Percentiles rank a stretch among this genome's conserved stretches.
Evolutionary conservation across 2,888 invertebrate species (phyloP).

Genomic region (Andrena chrysosceles): DNA sequence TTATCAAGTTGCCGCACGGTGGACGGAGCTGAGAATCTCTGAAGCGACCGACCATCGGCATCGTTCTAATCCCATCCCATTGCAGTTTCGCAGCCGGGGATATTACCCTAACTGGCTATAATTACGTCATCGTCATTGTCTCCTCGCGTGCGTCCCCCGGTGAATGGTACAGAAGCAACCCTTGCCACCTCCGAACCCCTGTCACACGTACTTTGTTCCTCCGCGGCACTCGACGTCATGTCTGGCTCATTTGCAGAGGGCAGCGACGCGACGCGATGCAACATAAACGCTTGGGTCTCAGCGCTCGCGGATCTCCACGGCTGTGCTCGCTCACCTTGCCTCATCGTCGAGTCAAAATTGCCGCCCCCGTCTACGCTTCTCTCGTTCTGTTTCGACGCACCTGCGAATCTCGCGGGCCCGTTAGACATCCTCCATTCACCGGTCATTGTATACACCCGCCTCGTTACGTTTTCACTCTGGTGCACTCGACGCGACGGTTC

Average conservation of each 20-base stretch:
- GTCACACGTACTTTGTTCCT: constrained; percentile 23
- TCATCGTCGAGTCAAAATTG: constrained; percentile 14
- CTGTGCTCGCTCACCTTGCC: not conserved
- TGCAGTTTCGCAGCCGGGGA: constrained; percentile 74
- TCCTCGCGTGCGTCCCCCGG: constrained; percentile 65
- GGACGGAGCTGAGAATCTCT: constrained; percentile 17
- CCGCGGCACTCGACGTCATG: not conserved
- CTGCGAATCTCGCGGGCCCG: constrained; percentile 28
- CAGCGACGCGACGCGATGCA: not conserved
- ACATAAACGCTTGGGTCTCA: constrained; percentile 26
- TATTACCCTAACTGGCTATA: constrained; percentile 82
- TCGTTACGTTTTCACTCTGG: constrained; percentile 56
- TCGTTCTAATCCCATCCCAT: constrained; percentile 71
- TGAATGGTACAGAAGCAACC: constrained; percentile 64
- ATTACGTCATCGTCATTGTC: constrained; percentile 83
- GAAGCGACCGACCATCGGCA: constrained; percentile 3
- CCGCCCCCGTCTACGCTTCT: not conserved
- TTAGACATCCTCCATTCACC: constrained; percentile 27
- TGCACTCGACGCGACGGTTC: constrained; percentile 29
- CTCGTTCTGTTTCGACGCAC: constrained; percentile 37
- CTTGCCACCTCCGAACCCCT: constrained; percentile 27
- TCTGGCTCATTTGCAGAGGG: constrained; percentile 22
- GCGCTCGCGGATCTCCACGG: not conserved
- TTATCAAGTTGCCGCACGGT: not conserved
- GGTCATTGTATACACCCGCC: constrained; percentile 23